These are phyloP conservation scores for Rhincodon typus DNA, from an alignment of 2,797 vertebrate species.

Conservation along the genomic window DNA sequence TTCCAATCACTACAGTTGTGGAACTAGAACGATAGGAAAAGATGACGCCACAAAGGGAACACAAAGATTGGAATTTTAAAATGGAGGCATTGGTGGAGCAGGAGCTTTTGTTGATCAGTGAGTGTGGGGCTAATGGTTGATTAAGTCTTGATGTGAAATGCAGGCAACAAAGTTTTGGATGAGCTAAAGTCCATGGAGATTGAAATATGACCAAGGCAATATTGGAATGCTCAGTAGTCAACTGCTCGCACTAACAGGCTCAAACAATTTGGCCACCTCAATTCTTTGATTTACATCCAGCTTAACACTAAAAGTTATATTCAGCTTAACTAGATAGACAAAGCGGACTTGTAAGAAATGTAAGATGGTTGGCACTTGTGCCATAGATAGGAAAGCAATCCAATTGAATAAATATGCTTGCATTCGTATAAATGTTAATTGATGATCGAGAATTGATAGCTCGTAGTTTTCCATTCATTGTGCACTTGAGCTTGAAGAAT, in stretches of 20 bases:
- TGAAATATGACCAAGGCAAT: neutral
- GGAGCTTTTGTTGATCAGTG: neutral
- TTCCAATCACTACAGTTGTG: too few species aligned
- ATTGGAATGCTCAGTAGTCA: neutral
- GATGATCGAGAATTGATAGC: neutral
- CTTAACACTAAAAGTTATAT: neutral
- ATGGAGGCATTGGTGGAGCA: neutral
- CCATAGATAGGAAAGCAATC: neutral
- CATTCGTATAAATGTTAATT: neutral
- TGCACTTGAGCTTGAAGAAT: neutral
- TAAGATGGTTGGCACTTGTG: neutral
- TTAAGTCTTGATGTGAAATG: neutral
- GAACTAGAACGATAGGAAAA: neutral
- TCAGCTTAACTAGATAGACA: neutral
- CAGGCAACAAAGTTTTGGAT: neutral
- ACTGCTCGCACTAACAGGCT: neutral
- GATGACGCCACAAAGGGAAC: neutral
- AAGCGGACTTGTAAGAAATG: neutral
- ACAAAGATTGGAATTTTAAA: neutral
- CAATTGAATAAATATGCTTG: neutral
- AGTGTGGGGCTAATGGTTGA: neutral
- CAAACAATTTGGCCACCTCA: neutral
- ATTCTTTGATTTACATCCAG: neutral
- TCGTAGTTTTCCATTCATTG: neutral
- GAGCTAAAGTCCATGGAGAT: neutral